phyloP scores from a whole-genome alignment of 1,140 invertebrate genomes.

The Nebria ingens region DNA sequence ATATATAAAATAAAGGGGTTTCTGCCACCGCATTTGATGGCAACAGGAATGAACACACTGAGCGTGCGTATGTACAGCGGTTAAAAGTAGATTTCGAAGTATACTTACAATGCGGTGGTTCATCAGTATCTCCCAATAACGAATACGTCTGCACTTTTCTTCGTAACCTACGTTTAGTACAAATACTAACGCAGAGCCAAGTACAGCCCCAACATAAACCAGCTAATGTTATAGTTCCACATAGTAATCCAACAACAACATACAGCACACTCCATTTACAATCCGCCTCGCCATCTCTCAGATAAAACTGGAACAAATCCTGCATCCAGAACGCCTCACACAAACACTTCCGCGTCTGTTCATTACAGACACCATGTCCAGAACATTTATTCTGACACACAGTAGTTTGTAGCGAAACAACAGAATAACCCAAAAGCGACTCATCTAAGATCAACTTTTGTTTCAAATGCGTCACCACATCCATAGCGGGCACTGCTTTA shows the following conservation, averaged over 20 bases:
- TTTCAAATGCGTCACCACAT: slow-evolving; percentile 39
- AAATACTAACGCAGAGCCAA: slow-evolving; percentile 52
- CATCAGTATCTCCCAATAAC: slow-evolving; percentile 48
- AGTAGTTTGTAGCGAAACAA: slow-evolving; percentile 65
- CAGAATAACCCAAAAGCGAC: slow-evolving; percentile 58
- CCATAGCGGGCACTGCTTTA: slow-evolving; percentile 26
- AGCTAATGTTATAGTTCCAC: slow-evolving; percentile 49
- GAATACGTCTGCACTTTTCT: slow-evolving; percentile 44
- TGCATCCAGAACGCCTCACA: slow-evolving; percentile 97
- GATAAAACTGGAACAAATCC: slow-evolving; percentile 45
- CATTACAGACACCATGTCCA: slow-evolving; percentile 80
- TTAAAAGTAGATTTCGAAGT: too few relatives aligned
- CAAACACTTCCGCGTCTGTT: slow-evolving; percentile 68
- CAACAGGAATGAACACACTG: too few relatives aligned
- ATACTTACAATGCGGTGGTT: slow-evolving; percentile 41
- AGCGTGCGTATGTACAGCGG: too few relatives aligned
- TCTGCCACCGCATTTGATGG: too few relatives aligned
- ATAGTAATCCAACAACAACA: slow-evolving; percentile 64
- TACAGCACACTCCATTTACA: slow-evolving; percentile 87
- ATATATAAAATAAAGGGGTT: too few relatives aligned
- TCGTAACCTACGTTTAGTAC: slow-evolving; percentile 37
- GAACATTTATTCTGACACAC: slow-evolving; percentile 91
- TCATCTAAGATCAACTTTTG: slow-evolving; percentile 58
- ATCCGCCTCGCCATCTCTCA: slow-evolving; percentile 54
- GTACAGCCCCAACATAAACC: slow-evolving; percentile 58